phyloP scores from a whole-genome alignment of 2,888 invertebrate species.

The Rhingia campestris region DNA sequence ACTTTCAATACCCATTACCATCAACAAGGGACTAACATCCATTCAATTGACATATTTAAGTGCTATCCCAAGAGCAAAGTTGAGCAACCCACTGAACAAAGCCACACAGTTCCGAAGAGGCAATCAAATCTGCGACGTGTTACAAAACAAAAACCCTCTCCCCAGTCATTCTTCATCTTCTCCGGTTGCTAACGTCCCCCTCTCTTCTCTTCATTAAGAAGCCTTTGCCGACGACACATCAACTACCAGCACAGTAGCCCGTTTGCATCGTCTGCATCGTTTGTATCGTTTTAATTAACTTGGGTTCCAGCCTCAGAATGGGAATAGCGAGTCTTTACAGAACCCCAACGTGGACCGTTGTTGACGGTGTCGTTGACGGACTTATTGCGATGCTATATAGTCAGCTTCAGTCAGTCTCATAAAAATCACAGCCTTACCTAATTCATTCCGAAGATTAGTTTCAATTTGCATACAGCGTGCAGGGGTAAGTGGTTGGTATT shows the following conservation, averaged over 20 bases:
- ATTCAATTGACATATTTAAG: too few relatives aligned
- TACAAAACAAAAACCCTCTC: slow-evolving; percentile 14
- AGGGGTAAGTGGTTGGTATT: slow-evolving; percentile 35
- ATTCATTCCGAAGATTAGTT: slow-evolving; percentile 58
- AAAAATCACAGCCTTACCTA: slow-evolving; percentile 69
- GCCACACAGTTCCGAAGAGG: slow-evolving; percentile 46
- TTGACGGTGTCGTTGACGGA: slow-evolving; percentile 3
- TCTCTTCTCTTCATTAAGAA: not conserved
- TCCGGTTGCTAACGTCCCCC: not conserved
- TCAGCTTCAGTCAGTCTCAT: slow-evolving; percentile 19
- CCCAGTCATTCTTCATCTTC: slow-evolving; percentile 47
- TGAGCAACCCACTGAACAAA: slow-evolving; percentile 26
- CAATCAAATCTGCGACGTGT: slow-evolving; percentile 55
- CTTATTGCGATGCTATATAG: slow-evolving; percentile 13
- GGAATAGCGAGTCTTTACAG: slow-evolving; percentile 39
- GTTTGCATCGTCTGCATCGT: slow-evolving; percentile 49
- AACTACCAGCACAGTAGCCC: slow-evolving; percentile 60
- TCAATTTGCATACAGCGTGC: slow-evolving; percentile 66
- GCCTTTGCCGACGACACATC: slow-evolving; percentile 10
- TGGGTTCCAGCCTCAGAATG: slow-evolving; percentile 51
- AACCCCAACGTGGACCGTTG: not conserved
- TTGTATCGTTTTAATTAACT: slow-evolving; percentile 71
- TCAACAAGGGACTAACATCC: too few relatives aligned
- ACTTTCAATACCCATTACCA: too few relatives aligned
- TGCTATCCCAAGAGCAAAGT: not conserved